These are phyloP conservation scores for Cryptus armator DNA, from an alignment of 2,888 invertebrate species.

Conservation along the genomic window DNA sequence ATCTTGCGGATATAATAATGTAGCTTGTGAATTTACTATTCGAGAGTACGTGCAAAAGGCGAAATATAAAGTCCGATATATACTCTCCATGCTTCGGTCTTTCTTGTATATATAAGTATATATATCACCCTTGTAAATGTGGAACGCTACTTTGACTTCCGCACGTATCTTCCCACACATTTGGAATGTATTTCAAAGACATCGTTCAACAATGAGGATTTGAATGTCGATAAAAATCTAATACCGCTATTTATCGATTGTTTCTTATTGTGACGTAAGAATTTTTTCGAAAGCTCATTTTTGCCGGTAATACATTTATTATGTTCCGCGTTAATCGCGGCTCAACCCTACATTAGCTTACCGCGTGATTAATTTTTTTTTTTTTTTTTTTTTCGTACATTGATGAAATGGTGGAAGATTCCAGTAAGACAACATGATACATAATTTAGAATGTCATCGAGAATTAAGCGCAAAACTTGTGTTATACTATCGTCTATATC, in stretches of 20 bases:
- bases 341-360: no score
- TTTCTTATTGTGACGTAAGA: background rate
- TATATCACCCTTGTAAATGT: background rate
- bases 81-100: background rate
- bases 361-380: no score
- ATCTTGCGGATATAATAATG: conserved; percentile 19
- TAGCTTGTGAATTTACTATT: conserved; percentile 22
- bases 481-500: background rate
- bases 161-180: background rate
- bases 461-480: background rate
- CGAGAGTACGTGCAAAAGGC: background rate
- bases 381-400: no score
- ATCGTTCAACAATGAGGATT: background rate
- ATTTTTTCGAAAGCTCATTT: background rate
- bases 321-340: background rate
- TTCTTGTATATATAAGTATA: background rate
- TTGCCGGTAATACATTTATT: background rate
- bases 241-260: background rate
- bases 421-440: background rate
- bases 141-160: background rate
- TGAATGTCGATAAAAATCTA: background rate
- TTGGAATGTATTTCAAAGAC: background rate
- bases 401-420: background rate
- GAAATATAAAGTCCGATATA: conserved; percentile 15
- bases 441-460: background rate